Conservation (phyloP, 2,797 vertebrate species). For the Smutsia gigantea region DNA sequence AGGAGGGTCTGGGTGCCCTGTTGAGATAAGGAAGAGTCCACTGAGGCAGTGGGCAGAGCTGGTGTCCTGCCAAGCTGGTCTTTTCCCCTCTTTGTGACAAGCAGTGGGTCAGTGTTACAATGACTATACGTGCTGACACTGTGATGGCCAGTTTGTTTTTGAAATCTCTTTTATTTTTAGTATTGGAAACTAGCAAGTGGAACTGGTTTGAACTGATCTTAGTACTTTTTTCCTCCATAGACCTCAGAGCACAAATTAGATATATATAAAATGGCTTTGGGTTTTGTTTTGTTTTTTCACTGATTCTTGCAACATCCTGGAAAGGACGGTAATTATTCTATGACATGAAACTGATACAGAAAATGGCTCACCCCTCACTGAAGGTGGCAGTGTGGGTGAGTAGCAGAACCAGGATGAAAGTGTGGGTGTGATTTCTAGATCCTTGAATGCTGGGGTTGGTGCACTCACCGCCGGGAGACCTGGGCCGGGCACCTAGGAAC, state of each 20-base stretch:
- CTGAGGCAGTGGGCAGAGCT: not conserved
- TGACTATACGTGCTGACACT: not conserved
- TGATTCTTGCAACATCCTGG: not conserved
- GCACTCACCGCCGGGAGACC: not conserved
- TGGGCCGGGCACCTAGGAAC: not conserved
- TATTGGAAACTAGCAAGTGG: not conserved
- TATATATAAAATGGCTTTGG: not conserved
- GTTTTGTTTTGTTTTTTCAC: not conserved
- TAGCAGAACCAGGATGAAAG: not conserved
- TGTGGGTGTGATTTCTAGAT: not conserved
- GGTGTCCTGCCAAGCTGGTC: not conserved
- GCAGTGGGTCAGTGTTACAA: not conserved
- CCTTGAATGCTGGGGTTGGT: not conserved
- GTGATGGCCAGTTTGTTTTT: not conserved
- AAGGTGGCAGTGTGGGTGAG: not conserved
- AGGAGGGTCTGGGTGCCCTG: not conserved
- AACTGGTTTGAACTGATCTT: slow-evolving; percentile 17
- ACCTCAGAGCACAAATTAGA: not conserved
- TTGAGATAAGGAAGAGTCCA: not conserved
- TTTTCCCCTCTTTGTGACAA: not conserved
- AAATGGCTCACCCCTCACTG: not conserved
- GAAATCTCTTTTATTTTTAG: not conserved
- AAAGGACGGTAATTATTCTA: not conserved
- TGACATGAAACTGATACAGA: not conserved
- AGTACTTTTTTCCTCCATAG: not conserved